Evolutionary conservation across 2,113 vertebrate species (phyloP).

Genomic region (rat (Rattus norvegicus)): GRCr8 NC_086020.1:36210001-36210500

Average conservation of each 20-base stretch:
- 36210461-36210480: background rate
- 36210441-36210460: background rate
- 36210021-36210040: background rate
- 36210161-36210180: background rate
- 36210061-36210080: constrained; percentile 12
- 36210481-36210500: background rate
- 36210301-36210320: background rate
- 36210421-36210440: constrained; percentile 26
- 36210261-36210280: background rate
- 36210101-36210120: background rate
- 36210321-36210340: background rate
- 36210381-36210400: background rate
- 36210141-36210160: background rate
- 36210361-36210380: background rate
- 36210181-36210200: constrained; percentile 1
- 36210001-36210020: background rate
- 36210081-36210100: background rate
- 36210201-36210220: background rate
- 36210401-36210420: background rate
- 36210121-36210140: background rate
- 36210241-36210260: background rate
- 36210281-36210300: background rate
- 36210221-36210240: background rate
- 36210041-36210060: background rate
- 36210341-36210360: background rate